phyloP scores from a whole-genome alignment of 2,113 vertebrate genomes.

The Pomatostomus ruficeps region DNA sequence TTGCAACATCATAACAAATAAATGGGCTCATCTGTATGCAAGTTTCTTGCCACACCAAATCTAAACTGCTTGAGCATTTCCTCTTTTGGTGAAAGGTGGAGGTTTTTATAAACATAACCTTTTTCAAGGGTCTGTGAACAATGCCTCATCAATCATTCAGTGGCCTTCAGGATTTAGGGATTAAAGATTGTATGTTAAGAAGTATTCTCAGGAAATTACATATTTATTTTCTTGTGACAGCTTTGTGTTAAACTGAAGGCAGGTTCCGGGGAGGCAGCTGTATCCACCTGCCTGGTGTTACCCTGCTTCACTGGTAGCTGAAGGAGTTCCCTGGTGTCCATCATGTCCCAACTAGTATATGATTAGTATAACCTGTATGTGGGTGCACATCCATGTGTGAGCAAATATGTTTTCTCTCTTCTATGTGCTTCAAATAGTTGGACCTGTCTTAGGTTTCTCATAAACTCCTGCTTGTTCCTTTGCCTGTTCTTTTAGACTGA shows the following conservation, averaged over 20 bases:
- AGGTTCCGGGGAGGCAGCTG: background rate
- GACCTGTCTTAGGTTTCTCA: background rate
- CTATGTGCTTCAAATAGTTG: background rate
- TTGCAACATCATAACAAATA: conserved; percentile 23
- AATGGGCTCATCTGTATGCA: conserved; percentile 35
- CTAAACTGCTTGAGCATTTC: background rate
- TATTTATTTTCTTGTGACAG: background rate
- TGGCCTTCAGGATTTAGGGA: background rate
- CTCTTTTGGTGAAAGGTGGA: background rate
- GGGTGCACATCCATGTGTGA: background rate
- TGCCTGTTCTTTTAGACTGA: background rate
- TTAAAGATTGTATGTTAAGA: background rate
- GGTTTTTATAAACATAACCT: background rate
- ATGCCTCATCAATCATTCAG: background rate
- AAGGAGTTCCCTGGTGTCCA: background rate
- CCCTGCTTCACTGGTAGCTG: background rate
- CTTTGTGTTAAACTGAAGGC: background rate
- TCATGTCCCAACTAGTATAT: background rate
- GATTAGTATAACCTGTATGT: background rate
- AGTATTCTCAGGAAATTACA: background rate
- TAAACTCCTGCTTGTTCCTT: background rate
- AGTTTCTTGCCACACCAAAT: background rate
- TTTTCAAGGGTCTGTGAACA: background rate
- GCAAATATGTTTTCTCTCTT: background rate
- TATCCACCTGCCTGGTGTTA: background rate